Base-by-base conservation (phyloP, 2,113 vertebrate genomes). In the Chamaetylas fuelleborni region DNA sequence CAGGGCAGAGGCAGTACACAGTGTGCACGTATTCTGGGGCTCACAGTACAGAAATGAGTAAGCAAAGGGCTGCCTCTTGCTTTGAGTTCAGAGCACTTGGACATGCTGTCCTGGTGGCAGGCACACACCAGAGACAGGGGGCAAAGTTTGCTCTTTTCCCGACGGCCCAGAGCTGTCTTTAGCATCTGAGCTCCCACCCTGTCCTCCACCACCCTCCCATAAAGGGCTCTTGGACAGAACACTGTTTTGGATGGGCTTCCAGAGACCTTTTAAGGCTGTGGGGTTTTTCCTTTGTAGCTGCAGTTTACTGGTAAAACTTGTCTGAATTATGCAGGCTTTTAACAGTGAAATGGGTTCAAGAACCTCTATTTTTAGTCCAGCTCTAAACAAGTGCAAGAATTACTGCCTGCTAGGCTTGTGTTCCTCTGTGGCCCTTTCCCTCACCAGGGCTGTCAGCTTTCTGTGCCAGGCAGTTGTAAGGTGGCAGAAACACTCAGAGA, bases 261-360 rank as follows among this genome's bases (percentile, higher is more conserved):
- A 80, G 58, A 95, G 93, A 77, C 90, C 71, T 96, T 95, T 94
- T 92, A 94, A 92, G 81, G 94, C 57, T 92, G 48, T 42, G 48
- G 20, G 12, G 11, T 43, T 92, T 79, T 77, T 58, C 19, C 48
- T 87, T 92, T 79, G 60, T 56, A 80, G 91, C 50, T 74, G 47
- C 72, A 86, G 45, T 92, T 94, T 94, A 58, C 92, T 87, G 83
- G 53, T 85, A 90, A 94, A 92, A 90, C n/a, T 88, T 47, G 23
- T 71, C 58, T 72, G 74, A 95, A 92, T 94, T 92, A 82, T 82
- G 74, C 20, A 79, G 60, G 43, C 84, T 85, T 85, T 76, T 82
- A 47, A 50, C 10, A 5, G 57, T 34, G 70, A 87, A 85, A 69
- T 0, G 26, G 58, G 66, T 72, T 94, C 84, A 87, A 93, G 91